These are phyloP conservation scores for Epinephelus cyanopodus DNA, from an alignment of 2,113 vertebrate genomes.

Conservation along the genomic window DNA sequence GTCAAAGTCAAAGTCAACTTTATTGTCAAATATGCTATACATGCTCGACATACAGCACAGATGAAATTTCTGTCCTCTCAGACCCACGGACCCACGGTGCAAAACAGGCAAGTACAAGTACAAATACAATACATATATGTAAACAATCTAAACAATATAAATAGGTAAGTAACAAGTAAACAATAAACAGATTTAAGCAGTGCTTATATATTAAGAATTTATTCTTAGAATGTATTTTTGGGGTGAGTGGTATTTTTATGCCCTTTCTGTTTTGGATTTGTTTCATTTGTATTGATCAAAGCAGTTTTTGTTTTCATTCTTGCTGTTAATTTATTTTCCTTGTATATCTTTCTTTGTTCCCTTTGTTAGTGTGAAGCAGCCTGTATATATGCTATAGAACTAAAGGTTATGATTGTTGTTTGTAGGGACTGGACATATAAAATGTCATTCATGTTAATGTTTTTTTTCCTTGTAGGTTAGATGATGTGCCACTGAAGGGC, in stretches of 20 bases:
- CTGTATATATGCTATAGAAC: neutral
- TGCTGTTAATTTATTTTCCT: neutral
- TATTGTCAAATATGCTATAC: no score
- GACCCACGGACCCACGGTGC: no score
- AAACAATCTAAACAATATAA: no score
- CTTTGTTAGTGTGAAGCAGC: neutral
- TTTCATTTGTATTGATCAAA: neutral
- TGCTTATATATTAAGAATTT: neutral
- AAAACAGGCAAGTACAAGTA: no score
- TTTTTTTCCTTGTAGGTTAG: constrained; percentile 79
- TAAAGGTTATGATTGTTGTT: neutral
- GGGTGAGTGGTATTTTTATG: neutral
- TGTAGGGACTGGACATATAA: neutral
- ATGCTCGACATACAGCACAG: no score
- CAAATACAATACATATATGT: no score
- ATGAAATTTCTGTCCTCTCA: no score
- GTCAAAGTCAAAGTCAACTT: no score
- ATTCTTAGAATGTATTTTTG: no score
- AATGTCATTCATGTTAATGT: neutral
- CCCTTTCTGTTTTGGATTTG: neutral
- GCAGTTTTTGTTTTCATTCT: no score
- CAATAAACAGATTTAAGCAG: no score
- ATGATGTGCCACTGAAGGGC: constrained; percentile 88
- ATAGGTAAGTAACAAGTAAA: no score
- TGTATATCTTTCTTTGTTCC: neutral